These are phyloP conservation scores for Echinometra lucunter DNA, from an alignment of 53 echinoderm and acorn worm species.

Conservation along the genomic window DNA sequence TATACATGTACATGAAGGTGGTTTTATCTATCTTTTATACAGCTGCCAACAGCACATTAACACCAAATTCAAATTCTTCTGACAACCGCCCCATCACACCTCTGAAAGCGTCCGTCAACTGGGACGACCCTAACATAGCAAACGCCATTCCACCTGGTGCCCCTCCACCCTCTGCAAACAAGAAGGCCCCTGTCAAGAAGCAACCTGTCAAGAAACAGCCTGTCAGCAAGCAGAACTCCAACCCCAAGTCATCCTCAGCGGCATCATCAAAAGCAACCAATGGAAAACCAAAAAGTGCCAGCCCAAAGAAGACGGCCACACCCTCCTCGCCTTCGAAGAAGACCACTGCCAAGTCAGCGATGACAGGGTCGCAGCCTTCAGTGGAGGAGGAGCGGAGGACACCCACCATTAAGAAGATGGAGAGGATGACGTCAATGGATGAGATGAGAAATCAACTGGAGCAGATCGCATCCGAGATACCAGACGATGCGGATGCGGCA, in stretches of 20 bases:
- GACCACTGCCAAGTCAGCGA: neutral
- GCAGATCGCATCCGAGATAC: conserved; percentile 74
- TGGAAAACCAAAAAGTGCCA: conserved; percentile 59
- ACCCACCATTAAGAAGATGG: conserved; percentile 69
- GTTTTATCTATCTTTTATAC: neutral
- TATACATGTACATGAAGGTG: neutral
- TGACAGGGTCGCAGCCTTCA: neutral
- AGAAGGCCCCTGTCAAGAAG: neutral
- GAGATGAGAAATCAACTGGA: conserved; percentile 61
- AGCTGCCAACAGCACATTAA: conserved; percentile 72
- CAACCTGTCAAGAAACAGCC: conserved; percentile 60
- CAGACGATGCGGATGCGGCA: conserved; percentile 89
- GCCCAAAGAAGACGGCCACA: conserved; percentile 36
- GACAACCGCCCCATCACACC: conserved; percentile 97
- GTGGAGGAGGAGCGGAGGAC: conserved; percentile 27
- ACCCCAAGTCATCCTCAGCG: conserved; percentile 19
- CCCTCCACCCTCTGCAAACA: conserved; percentile 1
- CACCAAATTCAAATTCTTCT: conserved; percentile 54
- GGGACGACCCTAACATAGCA: conserved; percentile 90
- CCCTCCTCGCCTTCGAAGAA: conserved; percentile 39
- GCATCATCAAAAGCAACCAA: conserved; percentile 39
- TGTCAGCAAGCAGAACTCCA: conserved; percentile 57
- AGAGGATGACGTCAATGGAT: conserved; percentile 67
- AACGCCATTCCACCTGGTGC: conserved; percentile 92
- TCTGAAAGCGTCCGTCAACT: conserved; percentile 76